phyloP scores from a whole-genome alignment of 2,797 vertebrate species.

The Bradypodion ventrale region DNA sequence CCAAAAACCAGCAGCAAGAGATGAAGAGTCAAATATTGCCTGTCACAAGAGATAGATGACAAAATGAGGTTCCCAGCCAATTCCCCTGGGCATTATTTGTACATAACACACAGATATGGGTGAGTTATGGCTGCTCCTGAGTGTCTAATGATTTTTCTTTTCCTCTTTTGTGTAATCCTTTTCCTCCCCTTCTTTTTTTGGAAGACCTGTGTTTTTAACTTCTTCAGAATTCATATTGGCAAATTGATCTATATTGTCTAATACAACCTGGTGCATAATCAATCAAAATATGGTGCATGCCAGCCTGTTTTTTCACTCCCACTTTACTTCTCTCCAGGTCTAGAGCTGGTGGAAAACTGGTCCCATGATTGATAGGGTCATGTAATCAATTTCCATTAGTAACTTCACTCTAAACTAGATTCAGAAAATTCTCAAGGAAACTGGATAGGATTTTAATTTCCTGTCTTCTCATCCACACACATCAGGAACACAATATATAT shows the following conservation, averaged over 20 bases:
- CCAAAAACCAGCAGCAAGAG: conserved; percentile 55
- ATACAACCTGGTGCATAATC: conserved; percentile 70
- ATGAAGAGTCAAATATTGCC: conserved; percentile 40
- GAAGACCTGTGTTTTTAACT: conserved; percentile 71
- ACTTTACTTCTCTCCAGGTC: conserved; percentile 54
- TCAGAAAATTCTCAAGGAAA: conserved; percentile 1
- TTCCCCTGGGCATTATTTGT: conserved; percentile 75
- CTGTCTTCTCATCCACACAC: neutral
- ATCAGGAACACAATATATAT: neutral
- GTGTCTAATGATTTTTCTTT: conserved; percentile 73
- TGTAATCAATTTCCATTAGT: conserved; percentile 45
- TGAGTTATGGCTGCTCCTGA: conserved; percentile 77
- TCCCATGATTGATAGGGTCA: conserved; percentile 24
- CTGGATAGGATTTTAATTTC: neutral
- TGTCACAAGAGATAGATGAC: conserved; percentile 65
- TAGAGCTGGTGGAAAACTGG: conserved; percentile 23
- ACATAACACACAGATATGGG: conserved; percentile 69
- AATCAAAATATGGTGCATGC: conserved; percentile 71
- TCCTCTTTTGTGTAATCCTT: conserved; percentile 43
- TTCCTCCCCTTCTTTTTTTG: conserved; percentile 26
- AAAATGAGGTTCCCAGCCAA: conserved; percentile 64
- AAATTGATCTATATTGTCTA: conserved; percentile 79
- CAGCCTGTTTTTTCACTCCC: conserved; percentile 16
- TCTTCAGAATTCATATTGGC: conserved; percentile 81
- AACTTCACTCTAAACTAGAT: neutral